Evolutionary conservation across 2,113 vertebrate genomes (phyloP), one percentile per base, ranked within the genome.

Genomic region (Spea bombifrons): DNA sequence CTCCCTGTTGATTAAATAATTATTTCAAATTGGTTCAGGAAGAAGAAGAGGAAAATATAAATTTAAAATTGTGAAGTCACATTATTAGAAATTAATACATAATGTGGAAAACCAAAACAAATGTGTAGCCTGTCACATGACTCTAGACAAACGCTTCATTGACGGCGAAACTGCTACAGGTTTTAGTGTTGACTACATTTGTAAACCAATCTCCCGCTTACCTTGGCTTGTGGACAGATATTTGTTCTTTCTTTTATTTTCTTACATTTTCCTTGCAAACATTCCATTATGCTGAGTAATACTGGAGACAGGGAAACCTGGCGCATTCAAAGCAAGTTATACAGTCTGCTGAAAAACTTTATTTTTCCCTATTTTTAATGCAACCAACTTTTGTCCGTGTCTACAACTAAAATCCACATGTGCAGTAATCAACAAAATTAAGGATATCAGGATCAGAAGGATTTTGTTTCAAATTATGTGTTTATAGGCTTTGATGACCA

Each of bases 101-200:
- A 45, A 45, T 16, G 49, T 44, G 5, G 5, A 80, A 45, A 66
- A 55, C 4, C 15, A 47, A 73, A 71, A 72, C 57, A 66, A 66
- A 75, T 46, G 66, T 12, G 44, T 44, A 46, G 52, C 47, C 13
- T n/a, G 74, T 75, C 64, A 75, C 50, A 44, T 75, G 49, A 75
- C 44, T 16, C 43, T 45, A n/a, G 48, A 75, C 74, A 75, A 67
- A 55, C 46, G 46, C 7, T 64, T 61, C 72, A 61, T 72, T 77
- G 59, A 78, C 73, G 84, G 17, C n/a, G 8, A 78, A 47, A 75
- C 16, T 44, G 59, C 13, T 73, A 16, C 66, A 83, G 49, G 45
- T 75, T 83, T 69, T 76, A 85, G 43, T 86, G 85, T 84, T 85
- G 86, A 84, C 76, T 81, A 73, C 57, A 63, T 55, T 78, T 86